A percentile compares a stretch with the other conserved stretches of the same genome.
phyloP scores from a whole-genome alignment of 2,797 vertebrate genomes.

The Gadopsis bispinosus region DNA sequence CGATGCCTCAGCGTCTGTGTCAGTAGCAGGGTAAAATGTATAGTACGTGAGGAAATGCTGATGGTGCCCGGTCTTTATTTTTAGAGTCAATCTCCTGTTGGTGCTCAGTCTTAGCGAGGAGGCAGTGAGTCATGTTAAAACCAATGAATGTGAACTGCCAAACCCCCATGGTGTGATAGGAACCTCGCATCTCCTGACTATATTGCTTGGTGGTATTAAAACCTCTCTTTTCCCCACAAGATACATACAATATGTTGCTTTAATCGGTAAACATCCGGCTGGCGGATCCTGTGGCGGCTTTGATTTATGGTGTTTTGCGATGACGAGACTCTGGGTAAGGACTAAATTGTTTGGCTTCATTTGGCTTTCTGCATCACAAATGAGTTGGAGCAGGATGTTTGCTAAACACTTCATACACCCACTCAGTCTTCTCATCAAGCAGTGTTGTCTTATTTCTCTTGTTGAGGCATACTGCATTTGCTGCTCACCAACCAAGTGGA shows the following conservation, averaged over 20 bases:
- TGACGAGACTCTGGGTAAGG: constrained; percentile 42
- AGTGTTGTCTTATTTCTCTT: constrained; percentile 38
- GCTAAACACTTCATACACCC: constrained; percentile 56
- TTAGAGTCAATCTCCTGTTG: constrained; percentile 80
- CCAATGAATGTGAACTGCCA: constrained; percentile 72
- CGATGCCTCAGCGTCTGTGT: constrained; percentile 43
- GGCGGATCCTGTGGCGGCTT: constrained; percentile 18
- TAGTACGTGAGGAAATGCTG: constrained; percentile 74
- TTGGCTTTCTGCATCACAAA: constrained; percentile 54
- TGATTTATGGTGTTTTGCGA: constrained; percentile 46
- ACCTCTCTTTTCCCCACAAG: constrained; percentile 24
- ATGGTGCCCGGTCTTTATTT: constrained; percentile 80
- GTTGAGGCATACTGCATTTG: constrained; percentile 38
- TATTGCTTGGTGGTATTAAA: constrained; percentile 30
- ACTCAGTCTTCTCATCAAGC: constrained; percentile 61
- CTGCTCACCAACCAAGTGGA: constrained; percentile 11
- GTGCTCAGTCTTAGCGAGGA: constrained; percentile 73
- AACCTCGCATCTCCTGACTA: constrained; percentile 39
- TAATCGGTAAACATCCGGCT: constrained; percentile 44
- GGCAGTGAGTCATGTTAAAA: constrained; percentile 79
- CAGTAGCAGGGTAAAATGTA: constrained; percentile 63
- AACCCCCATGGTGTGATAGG: constrained; percentile 45
- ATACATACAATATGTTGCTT: constrained; percentile 41
- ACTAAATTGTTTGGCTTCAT: constrained; percentile 42
- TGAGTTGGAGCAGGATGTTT: constrained; percentile 58